Conservation (phyloP, 2,888 invertebrate species). For the Drymonia ruficornis region DNA sequence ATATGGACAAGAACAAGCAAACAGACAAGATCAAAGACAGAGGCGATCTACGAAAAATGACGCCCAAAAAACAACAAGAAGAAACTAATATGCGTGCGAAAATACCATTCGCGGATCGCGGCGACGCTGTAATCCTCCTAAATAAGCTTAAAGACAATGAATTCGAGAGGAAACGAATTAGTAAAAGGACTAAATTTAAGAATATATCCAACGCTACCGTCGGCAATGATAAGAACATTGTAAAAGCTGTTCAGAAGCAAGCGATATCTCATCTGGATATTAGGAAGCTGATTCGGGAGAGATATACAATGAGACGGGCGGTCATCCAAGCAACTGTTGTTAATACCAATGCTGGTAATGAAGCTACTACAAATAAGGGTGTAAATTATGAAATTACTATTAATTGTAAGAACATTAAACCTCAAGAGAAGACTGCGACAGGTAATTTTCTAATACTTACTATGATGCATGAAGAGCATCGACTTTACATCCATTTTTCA, state of each 20-base stretch:
- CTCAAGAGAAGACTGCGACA: not conserved
- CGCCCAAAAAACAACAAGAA: constrained; percentile 9
- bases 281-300: constrained; percentile 28
- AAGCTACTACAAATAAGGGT: not conserved
- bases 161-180: constrained; percentile 12
- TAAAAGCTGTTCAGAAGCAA: not conserved
- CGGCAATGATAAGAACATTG: constrained; percentile 22
- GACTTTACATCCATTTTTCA: too few relatives aligned
- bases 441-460: not conserved
- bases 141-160: constrained; percentile 10
- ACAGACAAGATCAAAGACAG: constrained; percentile 33
- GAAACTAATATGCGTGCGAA: constrained; percentile 7
- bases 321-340: not conserved
- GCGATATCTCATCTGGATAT: constrained; percentile 9
- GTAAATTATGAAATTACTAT: too few relatives aligned
- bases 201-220: constrained; percentile 4
- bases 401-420: not conserved
- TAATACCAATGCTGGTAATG: not conserved
- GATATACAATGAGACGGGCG: constrained; percentile 21
- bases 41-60: constrained; percentile 31
- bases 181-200: constrained; percentile 7
- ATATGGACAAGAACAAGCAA: constrained; percentile 38
- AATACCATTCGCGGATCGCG: constrained; percentile 35
- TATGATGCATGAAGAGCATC: too few relatives aligned
- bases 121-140: constrained; percentile 31